Evolutionary conservation across 1,140 invertebrate species (phyloP).

Genomic region (Hirudo medicinalis): DNA sequence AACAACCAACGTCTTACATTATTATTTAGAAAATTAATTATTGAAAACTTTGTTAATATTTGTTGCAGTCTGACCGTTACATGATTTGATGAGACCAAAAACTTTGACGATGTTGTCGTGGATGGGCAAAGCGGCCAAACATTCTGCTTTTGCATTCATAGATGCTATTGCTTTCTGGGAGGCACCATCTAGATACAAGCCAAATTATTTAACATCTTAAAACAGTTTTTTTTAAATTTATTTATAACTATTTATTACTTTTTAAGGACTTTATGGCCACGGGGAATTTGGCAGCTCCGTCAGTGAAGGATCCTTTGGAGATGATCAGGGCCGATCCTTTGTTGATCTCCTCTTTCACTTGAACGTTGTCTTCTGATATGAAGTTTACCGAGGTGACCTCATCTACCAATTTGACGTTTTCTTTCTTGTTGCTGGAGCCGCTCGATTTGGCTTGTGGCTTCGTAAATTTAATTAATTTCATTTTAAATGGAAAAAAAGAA

Average conservation of each 20-base stretch:
- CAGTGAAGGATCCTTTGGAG: background rate
- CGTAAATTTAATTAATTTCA: no score
- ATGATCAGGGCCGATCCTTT: background rate
- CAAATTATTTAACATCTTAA: background rate
- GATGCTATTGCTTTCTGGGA: background rate
- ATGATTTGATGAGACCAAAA: background rate
- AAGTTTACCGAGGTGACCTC: background rate
- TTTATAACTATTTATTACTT: background rate
- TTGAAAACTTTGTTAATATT: no score
- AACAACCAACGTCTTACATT: no score
- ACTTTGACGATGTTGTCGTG: conserved; percentile 10
- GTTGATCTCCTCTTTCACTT: background rate
- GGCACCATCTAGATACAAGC: background rate
- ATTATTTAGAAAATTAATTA: no score
- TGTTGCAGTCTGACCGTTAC: no score
- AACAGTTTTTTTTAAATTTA: background rate
- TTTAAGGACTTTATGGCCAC: conserved; percentile 5
- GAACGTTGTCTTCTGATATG: background rate
- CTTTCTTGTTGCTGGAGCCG: no score
- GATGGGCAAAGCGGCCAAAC: background rate
- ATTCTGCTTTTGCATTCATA: background rate
- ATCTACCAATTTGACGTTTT: background rate
- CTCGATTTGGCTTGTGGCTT: no score
- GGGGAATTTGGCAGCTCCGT: background rate
- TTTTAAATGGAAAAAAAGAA: no score